phyloP scores from a whole-genome alignment of 35 echinoderm and acorn worm genomes.

The Stichopus chloronotus region DNA sequence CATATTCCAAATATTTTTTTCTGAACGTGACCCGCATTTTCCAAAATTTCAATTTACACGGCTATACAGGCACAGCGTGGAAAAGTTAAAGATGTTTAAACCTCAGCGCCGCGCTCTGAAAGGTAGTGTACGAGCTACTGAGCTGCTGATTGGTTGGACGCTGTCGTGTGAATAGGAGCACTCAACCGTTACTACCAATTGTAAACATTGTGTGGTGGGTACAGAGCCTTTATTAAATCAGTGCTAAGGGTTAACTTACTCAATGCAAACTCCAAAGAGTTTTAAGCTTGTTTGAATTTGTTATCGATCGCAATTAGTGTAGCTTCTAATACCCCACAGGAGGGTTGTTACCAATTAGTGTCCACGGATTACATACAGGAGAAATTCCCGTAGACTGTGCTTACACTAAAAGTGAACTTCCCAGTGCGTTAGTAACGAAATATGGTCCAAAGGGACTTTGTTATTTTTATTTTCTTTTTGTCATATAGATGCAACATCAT shows the following conservation, averaged over 20 bases:
- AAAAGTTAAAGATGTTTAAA: neutral
- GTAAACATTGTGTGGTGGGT: neutral
- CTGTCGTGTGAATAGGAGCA: neutral
- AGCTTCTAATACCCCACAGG: too few species aligned
- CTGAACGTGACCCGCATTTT: conserved; percentile 21
- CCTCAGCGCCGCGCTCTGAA: neutral
- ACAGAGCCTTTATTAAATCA: conserved; percentile 10
- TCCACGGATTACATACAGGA: too few species aligned
- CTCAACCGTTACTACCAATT: neutral
- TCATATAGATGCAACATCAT: too few species aligned
- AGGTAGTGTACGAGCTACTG: neutral
- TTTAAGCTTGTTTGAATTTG: neutral
- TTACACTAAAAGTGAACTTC: too few species aligned
- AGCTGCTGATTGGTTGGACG: conserved; percentile 26
- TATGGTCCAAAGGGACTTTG: too few species aligned
- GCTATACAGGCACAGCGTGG: neutral
- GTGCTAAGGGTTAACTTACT: neutral
- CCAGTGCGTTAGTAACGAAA: too few species aligned
- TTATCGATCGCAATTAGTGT: neutral
- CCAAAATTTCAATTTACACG: conserved; percentile 5
- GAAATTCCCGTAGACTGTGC: too few species aligned
- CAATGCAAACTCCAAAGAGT: neutral
- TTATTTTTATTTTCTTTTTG: too few species aligned
- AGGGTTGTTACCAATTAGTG: too few species aligned
- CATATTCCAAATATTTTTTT: neutral